Percentiles rank a stretch among this genome's conserved stretches.
Evolutionary conservation across 2,797 vertebrate genomes (phyloP).

Genomic region (Clamator glandarius): DNA sequence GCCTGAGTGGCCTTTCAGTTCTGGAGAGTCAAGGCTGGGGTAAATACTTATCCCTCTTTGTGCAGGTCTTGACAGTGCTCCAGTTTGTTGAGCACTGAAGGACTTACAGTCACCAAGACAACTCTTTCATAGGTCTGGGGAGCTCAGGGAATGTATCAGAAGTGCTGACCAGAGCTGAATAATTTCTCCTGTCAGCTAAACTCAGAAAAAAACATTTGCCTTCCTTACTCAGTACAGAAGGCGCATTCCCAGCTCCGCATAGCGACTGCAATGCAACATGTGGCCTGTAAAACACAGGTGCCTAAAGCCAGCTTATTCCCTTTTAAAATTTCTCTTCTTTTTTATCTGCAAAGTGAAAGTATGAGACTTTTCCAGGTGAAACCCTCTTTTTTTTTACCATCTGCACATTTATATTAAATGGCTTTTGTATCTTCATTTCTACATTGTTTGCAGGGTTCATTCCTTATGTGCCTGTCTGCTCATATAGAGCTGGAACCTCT

Average conservation of each 20-base stretch:
- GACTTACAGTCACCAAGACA: too few species aligned
- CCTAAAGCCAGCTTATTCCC: not conserved
- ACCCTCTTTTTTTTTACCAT: not conserved
- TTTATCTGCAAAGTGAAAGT: not conserved
- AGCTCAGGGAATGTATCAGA: too few species aligned
- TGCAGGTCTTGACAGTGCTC: too few species aligned
- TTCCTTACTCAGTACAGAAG: not conserved
- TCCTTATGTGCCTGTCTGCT: not conserved
- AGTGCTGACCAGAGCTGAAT: too few species aligned
- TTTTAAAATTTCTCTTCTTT: not conserved
- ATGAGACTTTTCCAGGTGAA: not conserved
- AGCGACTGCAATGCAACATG: not conserved
- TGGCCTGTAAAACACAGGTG: not conserved
- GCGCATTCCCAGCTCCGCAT: not conserved
- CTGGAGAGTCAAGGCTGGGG: not conserved
- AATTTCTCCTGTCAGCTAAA: not conserved
- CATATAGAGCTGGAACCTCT: not conserved
- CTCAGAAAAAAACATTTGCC: not conserved
- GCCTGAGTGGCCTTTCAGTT: not conserved
- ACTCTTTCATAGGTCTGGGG: too few species aligned
- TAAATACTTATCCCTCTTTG: too few species aligned
- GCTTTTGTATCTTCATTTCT: not conserved
- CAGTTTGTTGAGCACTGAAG: too few species aligned
- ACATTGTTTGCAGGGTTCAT: not conserved
- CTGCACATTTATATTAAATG: rapidly evolving